These are phyloP conservation scores for Apus apus DNA, from an alignment of 2,113 vertebrate species.

Conservation along the genomic window DNA sequence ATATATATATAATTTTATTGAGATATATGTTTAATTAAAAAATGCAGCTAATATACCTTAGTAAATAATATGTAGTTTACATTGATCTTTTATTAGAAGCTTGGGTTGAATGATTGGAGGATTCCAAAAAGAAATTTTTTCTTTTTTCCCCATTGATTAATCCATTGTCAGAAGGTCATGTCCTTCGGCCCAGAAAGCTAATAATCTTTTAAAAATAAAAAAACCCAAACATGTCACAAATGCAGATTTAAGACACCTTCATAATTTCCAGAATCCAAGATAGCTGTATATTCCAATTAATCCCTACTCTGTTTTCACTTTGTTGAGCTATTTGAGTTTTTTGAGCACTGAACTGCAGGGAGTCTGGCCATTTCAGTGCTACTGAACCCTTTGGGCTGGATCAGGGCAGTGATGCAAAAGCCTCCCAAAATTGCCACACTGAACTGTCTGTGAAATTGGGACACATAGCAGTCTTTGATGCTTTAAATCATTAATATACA, in stretches of 20 bases:
- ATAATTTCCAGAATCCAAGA: not conserved
- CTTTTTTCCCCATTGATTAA: not conserved
- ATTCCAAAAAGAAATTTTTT: not conserved
- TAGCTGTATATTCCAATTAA: not conserved
- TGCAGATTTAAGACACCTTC: not conserved
- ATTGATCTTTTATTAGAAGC: not conserved
- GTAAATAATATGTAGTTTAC: not conserved
- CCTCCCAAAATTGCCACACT: not conserved
- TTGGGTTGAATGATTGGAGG: not conserved
- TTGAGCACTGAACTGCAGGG: too few relatives aligned
- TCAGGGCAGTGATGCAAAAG: not conserved
- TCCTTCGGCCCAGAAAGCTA: not conserved
- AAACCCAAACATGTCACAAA: not conserved
- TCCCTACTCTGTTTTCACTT: not conserved
- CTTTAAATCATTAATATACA: not conserved
- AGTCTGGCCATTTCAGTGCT: not conserved
- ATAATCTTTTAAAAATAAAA: not conserved
- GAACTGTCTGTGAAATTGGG: fast-evolving
- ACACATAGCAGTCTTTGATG: not conserved
- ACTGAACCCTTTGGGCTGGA: not conserved
- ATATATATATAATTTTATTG: not conserved
- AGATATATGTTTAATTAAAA: not conserved
- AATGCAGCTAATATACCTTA: not conserved
- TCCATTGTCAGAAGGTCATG: not conserved
- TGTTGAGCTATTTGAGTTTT: not conserved